A percentile compares a stretch with the other conserved stretches of the same genome.
phyloP scores from a whole-genome alignment of 1,140 invertebrate genomes.

The Coboldia fuscipes region DNA sequence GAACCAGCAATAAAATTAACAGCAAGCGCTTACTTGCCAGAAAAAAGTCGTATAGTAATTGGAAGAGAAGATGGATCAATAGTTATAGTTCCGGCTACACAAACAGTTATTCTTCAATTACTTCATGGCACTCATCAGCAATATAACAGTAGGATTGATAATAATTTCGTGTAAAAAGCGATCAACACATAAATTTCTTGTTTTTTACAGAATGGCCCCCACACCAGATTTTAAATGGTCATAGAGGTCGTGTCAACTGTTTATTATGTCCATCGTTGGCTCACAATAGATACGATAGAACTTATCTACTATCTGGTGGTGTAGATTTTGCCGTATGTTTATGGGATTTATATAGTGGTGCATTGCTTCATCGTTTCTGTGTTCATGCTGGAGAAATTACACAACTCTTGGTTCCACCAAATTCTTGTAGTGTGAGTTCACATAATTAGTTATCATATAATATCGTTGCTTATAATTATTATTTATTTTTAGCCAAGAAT shows the following conservation, averaged over 20 bases:
- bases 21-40: slow-evolving; percentile 79
- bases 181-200: slow-evolving; percentile 5
- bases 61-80: slow-evolving; percentile 92
- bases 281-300: slow-evolving; percentile 71
- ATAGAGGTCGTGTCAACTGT: slow-evolving; percentile 86
- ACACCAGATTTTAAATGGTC: slow-evolving; percentile 73
- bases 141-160: slow-evolving; percentile 39
- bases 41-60: slow-evolving; percentile 81
- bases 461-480: background rate
- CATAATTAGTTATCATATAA: slow-evolving; percentile 3
- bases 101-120: slow-evolving; percentile 85
- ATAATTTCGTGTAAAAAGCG: background rate
- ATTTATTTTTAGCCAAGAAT: slow-evolving; percentile 62
- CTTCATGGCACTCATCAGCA: slow-evolving; percentile 79
- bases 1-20: slow-evolving; percentile 54
- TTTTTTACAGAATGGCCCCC: slow-evolving; percentile 64
- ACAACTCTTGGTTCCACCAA: slow-evolving; percentile 77
- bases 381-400: slow-evolving; percentile 87
- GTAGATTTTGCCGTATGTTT: slow-evolving; percentile 95
- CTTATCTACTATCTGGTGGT: slow-evolving; percentile 82
- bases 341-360: slow-evolving; percentile 88
- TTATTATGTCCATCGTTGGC: slow-evolving; percentile 87
- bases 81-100: slow-evolving; percentile 88
- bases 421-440: slow-evolving; percentile 64
- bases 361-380: slow-evolving; percentile 82